Evolutionary conservation across 2,888 invertebrate species (phyloP).

Genomic region (Latrodectus hesperus): DNA sequence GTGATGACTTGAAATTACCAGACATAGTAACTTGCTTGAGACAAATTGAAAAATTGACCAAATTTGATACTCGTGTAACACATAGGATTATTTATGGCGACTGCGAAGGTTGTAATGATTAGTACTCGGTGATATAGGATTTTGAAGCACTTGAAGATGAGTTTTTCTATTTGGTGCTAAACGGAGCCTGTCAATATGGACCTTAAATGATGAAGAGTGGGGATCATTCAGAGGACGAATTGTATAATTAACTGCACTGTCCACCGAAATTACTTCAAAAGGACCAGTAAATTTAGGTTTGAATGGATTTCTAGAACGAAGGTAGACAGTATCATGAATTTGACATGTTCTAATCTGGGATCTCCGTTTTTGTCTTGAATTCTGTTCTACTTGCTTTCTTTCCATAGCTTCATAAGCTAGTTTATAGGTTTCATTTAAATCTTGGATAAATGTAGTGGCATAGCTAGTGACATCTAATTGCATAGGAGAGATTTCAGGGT

Average conservation of each 20-base stretch:
- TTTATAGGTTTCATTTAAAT: not conserved
- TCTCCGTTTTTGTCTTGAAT: not conserved
- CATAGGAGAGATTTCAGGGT: not conserved
- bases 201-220: not conserved
- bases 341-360: not conserved
- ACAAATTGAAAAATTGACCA: no score
- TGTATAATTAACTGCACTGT: not conserved
- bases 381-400: slow-evolving; percentile 3
- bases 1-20: no score
- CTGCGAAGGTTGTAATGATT: no score
- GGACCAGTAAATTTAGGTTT: slow-evolving; percentile 2
- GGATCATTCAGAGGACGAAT: not conserved
- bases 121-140: no score
- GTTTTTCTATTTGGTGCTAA: not conserved
- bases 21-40: no score
- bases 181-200: slow-evolving; percentile 1
- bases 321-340: not conserved
- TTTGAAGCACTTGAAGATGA: no score
- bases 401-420: not conserved
- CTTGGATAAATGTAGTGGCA: not conserved
- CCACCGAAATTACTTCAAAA: not conserved
- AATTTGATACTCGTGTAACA: no score
- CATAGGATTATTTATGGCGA: no score
- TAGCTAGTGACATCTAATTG: not conserved
- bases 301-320: not conserved